A percentile compares a stretch with the other conserved stretches of the same genome.
Evolutionary conservation across 1,140 invertebrate species (phyloP).

Genomic region (Drosophila mauritiana): DNA sequence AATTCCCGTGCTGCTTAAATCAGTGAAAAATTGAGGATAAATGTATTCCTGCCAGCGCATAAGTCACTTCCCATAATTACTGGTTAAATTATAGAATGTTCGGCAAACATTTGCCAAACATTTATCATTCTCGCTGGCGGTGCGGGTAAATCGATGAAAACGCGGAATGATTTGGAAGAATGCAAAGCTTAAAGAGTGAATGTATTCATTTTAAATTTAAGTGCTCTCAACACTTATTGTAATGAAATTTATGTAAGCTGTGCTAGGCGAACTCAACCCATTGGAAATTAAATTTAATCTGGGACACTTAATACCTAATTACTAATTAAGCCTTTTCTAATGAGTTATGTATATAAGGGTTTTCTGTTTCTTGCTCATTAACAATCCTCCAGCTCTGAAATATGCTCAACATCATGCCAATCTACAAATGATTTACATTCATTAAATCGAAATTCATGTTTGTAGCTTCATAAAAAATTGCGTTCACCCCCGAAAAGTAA

Average conservation of each 20-base stretch:
- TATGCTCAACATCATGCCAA: constrained; percentile 2
- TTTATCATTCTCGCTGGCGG: constrained; percentile 25
- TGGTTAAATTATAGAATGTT: constrained; percentile 39
- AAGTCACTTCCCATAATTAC: constrained; percentile 52
- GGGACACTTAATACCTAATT: no score
- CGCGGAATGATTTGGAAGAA: background rate
- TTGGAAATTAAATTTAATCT: no score
- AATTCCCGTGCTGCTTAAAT: constrained; percentile 28
- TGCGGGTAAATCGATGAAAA: background rate
- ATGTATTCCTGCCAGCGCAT: constrained; percentile 33
- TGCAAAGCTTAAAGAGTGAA: background rate
- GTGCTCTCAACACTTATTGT: constrained; percentile 33
- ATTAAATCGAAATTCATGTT: constrained; percentile 38
- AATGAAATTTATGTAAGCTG: constrained; percentile 11
- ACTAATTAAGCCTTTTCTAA: no score
- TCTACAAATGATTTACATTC: constrained; percentile 44
- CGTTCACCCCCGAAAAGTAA: constrained; percentile 12
- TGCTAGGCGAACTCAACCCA: background rate
- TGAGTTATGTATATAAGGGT: no score
- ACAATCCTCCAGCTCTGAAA: background rate
- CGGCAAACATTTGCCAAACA: constrained; percentile 27
- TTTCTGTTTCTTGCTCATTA: background rate
- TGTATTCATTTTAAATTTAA: background rate
- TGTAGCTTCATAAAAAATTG: constrained; percentile 20
- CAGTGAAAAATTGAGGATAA: constrained; percentile 40